These are phyloP conservation scores for Drosophila robusta DNA, from an alignment of 2,888 invertebrate species.

Conservation along the genomic window DNA sequence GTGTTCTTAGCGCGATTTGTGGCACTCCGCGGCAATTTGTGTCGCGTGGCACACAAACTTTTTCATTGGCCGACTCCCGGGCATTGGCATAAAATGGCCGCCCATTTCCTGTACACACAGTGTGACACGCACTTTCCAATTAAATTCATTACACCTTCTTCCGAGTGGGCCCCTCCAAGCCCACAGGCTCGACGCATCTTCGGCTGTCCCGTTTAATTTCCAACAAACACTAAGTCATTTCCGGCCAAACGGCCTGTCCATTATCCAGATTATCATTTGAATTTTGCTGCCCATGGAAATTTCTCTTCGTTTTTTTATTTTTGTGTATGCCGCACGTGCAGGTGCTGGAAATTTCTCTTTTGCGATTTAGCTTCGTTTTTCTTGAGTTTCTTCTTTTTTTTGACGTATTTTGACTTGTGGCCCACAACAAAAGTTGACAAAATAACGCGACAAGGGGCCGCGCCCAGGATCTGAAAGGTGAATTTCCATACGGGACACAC, in stretches of 20 bases:
- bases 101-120: constrained; percentile 52
- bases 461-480: constrained; percentile 52
- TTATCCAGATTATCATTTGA: constrained; percentile 77
- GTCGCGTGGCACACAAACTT: constrained; percentile 42
- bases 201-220: constrained; percentile 65
- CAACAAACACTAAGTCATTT: constrained; percentile 77
- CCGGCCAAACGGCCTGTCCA: constrained; percentile 70
- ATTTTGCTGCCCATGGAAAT: constrained; percentile 59
- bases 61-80: constrained; percentile 6
- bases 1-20: constrained; percentile 55
- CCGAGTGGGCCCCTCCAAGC: constrained; percentile 32
- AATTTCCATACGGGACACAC: constrained; percentile 43
- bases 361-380: constrained; percentile 1
- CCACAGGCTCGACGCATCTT: neutral
- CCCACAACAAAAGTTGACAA: constrained; percentile 69
- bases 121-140: constrained; percentile 67
- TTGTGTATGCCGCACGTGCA: constrained; percentile 46
- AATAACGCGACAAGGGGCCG: constrained; percentile 46
- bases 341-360: constrained; percentile 24
- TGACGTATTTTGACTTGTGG: constrained; percentile 58
- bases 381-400: constrained; percentile 3
- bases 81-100: constrained; percentile 28
- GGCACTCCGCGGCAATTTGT: constrained; percentile 55
- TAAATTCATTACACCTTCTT: constrained; percentile 76
- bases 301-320: constrained; percentile 5